Evolutionary conservation across 2,888 invertebrate species (phyloP).

Genomic region (Conomelus anceps): DNA sequence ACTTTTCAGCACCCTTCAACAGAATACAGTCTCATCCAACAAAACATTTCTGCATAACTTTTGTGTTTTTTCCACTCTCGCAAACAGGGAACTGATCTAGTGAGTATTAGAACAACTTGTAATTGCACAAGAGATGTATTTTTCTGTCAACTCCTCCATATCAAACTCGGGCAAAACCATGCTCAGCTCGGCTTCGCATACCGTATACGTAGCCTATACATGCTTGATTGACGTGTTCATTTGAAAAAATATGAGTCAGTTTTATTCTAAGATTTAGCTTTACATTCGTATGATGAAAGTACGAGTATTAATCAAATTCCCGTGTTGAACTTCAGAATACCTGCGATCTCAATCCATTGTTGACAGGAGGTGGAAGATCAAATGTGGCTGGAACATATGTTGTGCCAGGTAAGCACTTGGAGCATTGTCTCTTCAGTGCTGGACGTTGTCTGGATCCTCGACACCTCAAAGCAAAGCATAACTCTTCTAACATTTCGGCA

Average conservation of each 20-base stretch:
- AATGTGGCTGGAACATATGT: conserved; percentile 45
- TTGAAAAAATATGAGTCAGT: conserved; percentile 12
- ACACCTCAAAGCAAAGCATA: conserved; percentile 57
- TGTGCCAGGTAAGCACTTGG: conserved; percentile 49
- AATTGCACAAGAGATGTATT: too few relatives aligned
- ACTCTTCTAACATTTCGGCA: conserved; percentile 69
- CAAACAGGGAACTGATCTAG: too few relatives aligned
- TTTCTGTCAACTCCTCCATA: too few relatives aligned
- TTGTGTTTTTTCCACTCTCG: too few relatives aligned
- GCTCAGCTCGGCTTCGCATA: too few relatives aligned
- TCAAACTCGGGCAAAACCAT: too few relatives aligned
- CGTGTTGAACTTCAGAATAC: conserved; percentile 20
- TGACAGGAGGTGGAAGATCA: conserved; percentile 42
- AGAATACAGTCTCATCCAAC: too few relatives aligned
- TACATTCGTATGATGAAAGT: neutral
- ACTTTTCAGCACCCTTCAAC: too few relatives aligned
- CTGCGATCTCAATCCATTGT: conserved; percentile 26
- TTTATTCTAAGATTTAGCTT: neutral
- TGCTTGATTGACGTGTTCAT: neutral
- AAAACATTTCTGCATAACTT: too few relatives aligned
- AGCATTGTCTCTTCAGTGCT: conserved; percentile 56
- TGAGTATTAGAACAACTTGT: too few relatives aligned
- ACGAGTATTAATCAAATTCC: neutral
- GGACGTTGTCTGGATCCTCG: conserved; percentile 59
- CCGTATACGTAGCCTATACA: too few relatives aligned